A percentile compares a stretch with the other conserved stretches of the same genome.
Conservation (phyloP, 2,888 invertebrate species). For the Fissipunctia ypsillon region DNA sequence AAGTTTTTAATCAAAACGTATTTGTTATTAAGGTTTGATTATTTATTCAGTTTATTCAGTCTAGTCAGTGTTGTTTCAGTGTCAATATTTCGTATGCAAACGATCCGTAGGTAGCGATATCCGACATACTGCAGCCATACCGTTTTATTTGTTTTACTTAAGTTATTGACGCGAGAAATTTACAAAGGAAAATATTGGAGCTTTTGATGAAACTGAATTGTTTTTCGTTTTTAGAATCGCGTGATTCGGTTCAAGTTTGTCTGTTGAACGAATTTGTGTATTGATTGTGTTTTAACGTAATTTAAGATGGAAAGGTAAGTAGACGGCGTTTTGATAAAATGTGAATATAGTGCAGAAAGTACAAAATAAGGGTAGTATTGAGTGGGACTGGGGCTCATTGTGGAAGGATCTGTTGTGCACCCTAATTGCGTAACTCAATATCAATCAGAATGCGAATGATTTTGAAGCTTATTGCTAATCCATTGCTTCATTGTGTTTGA, state of each 20-base stretch:
- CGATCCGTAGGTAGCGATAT: constrained; percentile 71
- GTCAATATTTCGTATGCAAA: constrained; percentile 83
- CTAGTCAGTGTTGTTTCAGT: constrained; percentile 79
- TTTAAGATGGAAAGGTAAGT: not conserved
- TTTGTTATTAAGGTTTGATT: constrained; percentile 76
- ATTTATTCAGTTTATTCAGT: constrained; percentile 77
- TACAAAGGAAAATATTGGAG: constrained; percentile 65
- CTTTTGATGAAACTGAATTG: constrained; percentile 63
- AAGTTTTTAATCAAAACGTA: constrained; percentile 78
- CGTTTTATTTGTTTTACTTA: constrained; percentile 74
- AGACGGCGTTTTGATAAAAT: not conserved
- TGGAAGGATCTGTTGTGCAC: too few relatives aligned
- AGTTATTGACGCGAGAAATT: constrained; percentile 68
- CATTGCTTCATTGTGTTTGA: too few relatives aligned
- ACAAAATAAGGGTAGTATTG: not conserved
- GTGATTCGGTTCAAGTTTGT: constrained; percentile 30
- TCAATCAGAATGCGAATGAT: too few relatives aligned
- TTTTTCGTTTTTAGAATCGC: constrained; percentile 50
- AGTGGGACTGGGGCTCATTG: too few relatives aligned
- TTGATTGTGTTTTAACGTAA: constrained; percentile 32
- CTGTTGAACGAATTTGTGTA: constrained; percentile 26
- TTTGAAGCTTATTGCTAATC: too few relatives aligned
- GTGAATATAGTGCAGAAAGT: not conserved
- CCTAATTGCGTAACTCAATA: too few relatives aligned
- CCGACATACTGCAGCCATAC: constrained; percentile 72